Evolutionary conservation across 92 coral and sea anemone genomes (phyloP), one percentile per base, ranked within the genome.

Genomic region (Bergia sp.): DNA sequence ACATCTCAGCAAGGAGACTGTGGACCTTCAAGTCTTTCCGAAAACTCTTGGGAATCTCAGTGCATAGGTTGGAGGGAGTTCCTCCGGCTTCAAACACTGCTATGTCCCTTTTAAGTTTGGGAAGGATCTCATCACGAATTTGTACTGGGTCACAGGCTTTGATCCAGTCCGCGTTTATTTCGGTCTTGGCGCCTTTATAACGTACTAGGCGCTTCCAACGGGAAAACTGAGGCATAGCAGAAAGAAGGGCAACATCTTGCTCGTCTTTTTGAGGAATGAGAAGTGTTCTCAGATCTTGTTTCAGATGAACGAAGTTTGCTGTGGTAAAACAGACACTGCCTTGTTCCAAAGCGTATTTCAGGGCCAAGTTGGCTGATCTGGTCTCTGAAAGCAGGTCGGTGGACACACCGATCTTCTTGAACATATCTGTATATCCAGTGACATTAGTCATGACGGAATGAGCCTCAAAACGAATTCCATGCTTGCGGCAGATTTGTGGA

Each of bases 301-400:
- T 38, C 71, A 91, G 82, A 69, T 91, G 93, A 8, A 36, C 49
- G 83, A 91, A 91, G 55, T 91, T 91, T 16, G 93, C 77, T 15
- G 93, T 89, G 20, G 93, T 65, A 69, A 91, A 91, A 67, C 93
- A 91, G 55, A 91, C 92, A 78, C 90, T 76, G 21, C 93, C 93
- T 77, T 89, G 86, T 57, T 91, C 89, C 45, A 58, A 42, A 18
- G 93, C 92, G 61, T 82, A 91, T 61, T 91, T 89, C 65, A 91
- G 81, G 21, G 93, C 92, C 57, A 91, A 67, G 20, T 82, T 81
- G 45, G 92, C 92, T 36, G 92, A 37, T 77, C 89, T 91, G 50
- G 76, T 38, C 7, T 43, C 79, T 23, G 89, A 76, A 15, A 85
- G 86, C 45, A 64, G 23, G 16, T 42, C 82, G 12, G 58, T 61